Evolutionary conservation across 2,113 vertebrate genomes (phyloP), one percentile per base, ranked within the genome.

Genomic region (Pristiophorus japonicus): DNA sequence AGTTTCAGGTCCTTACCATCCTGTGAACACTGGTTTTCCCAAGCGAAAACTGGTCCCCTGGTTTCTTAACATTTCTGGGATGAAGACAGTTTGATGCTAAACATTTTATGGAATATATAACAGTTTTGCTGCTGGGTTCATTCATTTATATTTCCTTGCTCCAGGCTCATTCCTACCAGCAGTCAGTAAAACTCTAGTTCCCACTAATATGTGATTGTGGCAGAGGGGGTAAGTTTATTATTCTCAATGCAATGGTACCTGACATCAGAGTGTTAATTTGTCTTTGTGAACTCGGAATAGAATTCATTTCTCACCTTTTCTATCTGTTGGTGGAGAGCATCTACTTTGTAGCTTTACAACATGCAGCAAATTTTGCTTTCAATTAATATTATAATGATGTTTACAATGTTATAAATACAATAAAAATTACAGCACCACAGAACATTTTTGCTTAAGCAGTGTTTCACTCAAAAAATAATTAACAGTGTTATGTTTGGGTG

Each of bases 391-490:
- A 47, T 94, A 94, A 94, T 94, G 93, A 94, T 47, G 63, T 94
- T 94, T 70, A 30, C 45, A 94, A 94, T 70, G 93, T 67, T 67
- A 70, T 94, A 94, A 47, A n/a, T 92, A 92, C 88, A 92, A 92
- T 92, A 94, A 94, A 67, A 94, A 70, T 94, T 45, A 20, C 63
- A 94, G 63, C 51, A 94, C 66, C 65, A 34, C 93, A 94, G 93
- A 94, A 70, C 65, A 94, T 34, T 94, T 70, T 73, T 94, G 65
- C 66, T 47, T 73, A 16, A 70, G 93, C 66, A 67, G 66, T 70
- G 93, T 51, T 51, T 70, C 93, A 51, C 93, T 94, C 66, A 94
- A 94, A 94, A 94, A 94, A 94, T 94, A 94, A 94, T 94, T 94
- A 94, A 30, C 93, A 73, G 66, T 94, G 93, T 70, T 94, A 94